These are phyloP conservation scores for Brachionichthys hirsutus DNA, from an alignment of 2,113 vertebrate species.

Conservation along the genomic window DNA sequence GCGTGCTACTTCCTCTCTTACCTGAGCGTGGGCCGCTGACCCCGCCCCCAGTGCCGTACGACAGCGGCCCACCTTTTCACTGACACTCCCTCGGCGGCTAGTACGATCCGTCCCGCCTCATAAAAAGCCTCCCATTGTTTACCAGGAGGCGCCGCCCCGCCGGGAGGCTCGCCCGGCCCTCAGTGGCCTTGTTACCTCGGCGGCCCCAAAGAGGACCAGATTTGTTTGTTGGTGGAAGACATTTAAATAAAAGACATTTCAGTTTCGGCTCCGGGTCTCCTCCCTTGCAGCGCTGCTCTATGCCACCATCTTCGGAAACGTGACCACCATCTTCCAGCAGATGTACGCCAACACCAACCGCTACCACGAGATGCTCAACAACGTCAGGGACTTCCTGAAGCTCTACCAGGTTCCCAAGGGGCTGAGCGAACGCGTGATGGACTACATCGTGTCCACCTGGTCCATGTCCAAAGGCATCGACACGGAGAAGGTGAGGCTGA, in stretches of 20 bases:
- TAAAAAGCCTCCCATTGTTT: constrained; percentile 29
- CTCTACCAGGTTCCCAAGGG: constrained; percentile 98
- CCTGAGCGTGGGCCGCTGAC: too few relatives aligned
- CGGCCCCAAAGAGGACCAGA: too few relatives aligned
- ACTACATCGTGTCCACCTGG: constrained; percentile 98
- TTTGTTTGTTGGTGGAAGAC: too few relatives aligned
- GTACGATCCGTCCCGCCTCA: constrained; percentile 1
- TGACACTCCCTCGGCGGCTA: too few relatives aligned
- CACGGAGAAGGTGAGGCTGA: constrained; percentile 89
- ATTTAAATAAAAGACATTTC: too few relatives aligned
- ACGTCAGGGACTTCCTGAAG: constrained; percentile 95
- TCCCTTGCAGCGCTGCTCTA: constrained; percentile 88
- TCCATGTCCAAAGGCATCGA: constrained; percentile 99
- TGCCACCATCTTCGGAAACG: constrained; percentile 98
- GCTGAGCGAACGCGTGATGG: constrained; percentile 97
- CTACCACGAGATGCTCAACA: constrained; percentile 98
- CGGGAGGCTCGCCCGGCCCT: constrained; percentile 25
- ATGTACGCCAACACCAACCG: constrained; percentile 99
- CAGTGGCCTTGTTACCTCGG: constrained; percentile 41
- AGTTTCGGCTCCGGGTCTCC: not conserved
- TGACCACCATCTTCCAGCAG: constrained; percentile 99
- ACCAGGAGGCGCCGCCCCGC: constrained; percentile 3
- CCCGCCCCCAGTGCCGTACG: too few relatives aligned
- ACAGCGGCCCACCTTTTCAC: too few relatives aligned
- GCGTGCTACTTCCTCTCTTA: too few relatives aligned